Base-by-base conservation (phyloP, 2,113 vertebrate genomes). In the Butastur rufipennis region DNA sequence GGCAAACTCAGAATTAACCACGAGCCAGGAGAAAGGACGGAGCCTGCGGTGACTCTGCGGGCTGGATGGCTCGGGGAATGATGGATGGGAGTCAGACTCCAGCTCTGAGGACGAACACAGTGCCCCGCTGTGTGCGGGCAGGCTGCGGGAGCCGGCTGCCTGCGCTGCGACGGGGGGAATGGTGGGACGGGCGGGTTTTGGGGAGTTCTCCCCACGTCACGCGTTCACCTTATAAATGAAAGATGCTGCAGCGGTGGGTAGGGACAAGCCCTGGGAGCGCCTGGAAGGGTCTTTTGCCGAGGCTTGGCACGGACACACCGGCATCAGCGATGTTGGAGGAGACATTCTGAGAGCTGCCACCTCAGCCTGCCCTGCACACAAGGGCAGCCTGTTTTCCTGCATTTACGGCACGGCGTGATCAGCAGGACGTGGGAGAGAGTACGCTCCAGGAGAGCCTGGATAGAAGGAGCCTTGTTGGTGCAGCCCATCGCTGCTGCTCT, bases 171-270 rank as follows among this genome's bases (percentile, higher is more conserved):
- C 14, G 38, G 17, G 79, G 26, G 23, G 17, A 38, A 10, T 0
- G 15, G 4, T 11, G 52, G 36, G 47, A 19, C 5, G 26, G 48
- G 58, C 43, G 15, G 42, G 4, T 48, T 1, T 36, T 48, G 21
- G 38, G 45, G 42, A 34, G 22, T 13, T 77, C 15, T 75, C 31
- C 66, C 19, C 20, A 2, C 1, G 3, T 13, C 23, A 12, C 0
- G 0, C 0, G 0, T 6, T 56, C 36, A 0, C 0, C 1, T 3
- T 2, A 6, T 0, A 16, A 25, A 10, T 0, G 55, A 61, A 43
- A 36, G 91, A 43, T 43, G 47, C 38, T 23, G 42, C 58, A 13
- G 78, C 2, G 3, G 15, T 9, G 36, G 53, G 81, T 26, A 72
- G 52, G 50, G 72, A 31, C 3, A 1, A 72, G 40, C 42, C 61